These are phyloP conservation scores for Lerista edwardsae DNA, from an alignment of 2,797 vertebrate genomes.

Conservation along the genomic window DNA sequence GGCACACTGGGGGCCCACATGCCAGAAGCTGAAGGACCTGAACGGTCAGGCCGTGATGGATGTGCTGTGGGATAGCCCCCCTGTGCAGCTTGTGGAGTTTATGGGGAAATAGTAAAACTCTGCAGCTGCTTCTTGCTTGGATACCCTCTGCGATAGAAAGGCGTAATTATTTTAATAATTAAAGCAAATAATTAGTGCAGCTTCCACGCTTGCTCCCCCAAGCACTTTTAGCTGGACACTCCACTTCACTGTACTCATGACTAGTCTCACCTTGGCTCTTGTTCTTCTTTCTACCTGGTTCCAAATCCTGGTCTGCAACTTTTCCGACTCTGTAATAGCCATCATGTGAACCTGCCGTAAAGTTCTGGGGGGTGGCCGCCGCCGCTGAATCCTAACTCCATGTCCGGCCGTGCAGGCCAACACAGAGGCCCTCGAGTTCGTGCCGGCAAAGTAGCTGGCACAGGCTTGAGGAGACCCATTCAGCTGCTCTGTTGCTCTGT, in stretches of 20 bases:
- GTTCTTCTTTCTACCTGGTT: neutral
- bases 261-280: neutral
- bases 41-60: neutral
- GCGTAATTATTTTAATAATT: neutral
- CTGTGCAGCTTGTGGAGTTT: slow-evolving; percentile 74
- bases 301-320: neutral
- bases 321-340: neutral
- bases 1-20: neutral
- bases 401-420: no score
- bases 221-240: neutral
- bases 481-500: no score
- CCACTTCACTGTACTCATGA: neutral
- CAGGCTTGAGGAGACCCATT: no score
- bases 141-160: neutral
- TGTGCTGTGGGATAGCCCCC: slow-evolving; percentile 65
- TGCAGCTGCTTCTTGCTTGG: slow-evolving; percentile 64
- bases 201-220: neutral
- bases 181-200: neutral
- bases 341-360: neutral
- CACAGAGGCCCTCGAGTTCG: no score
- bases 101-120: slow-evolving; percentile 63
- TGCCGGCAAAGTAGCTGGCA: no score
- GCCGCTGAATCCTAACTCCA: no score
- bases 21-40: neutral
- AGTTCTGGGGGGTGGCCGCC: no score